Base-by-base conservation (phyloP, 1,140 invertebrate species). In the Neodiprion pinetum region DNA sequence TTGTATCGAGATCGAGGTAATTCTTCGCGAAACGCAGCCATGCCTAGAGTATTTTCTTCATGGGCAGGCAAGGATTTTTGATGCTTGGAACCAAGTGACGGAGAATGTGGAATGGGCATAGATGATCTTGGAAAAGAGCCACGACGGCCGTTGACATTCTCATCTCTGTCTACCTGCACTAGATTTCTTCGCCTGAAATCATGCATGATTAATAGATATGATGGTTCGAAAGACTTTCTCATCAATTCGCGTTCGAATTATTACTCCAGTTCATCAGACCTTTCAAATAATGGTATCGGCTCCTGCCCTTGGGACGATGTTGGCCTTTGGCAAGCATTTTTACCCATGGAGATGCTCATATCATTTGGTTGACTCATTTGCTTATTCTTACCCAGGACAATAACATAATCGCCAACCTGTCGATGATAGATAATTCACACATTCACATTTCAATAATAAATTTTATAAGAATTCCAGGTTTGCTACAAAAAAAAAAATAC, bases 101-200 rank as follows among this genome's bases (percentile, higher is more conserved):
- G 67, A 48, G 11, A 72, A 68, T 75, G 71, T 1, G 76, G 28
- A 71, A 72, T 81, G 67, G 73, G 77, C 53, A 74, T 69, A 23
- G 72, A 49, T n/a, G 79, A 80, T 50, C 78, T 79, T 28, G 89
- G 88, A 21, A 94, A 88, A 5, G 88, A 88, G 48, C 93, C 93
- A 81, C 92, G 89, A 70, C 90, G 90, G 12, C 93, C 93, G 87
- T 95, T 94, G 7, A 94, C 92, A 85, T 95, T 94, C 77, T 92
- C 92, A 84, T 94, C 93, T 83, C 88, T 88, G 82, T 94, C 92
- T 65, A 92, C 77, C 61, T 82, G 78, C 9, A 77, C 74, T 70
- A 74, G 69, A 67, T 74, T 85, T 67, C 71, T 85, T 76, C 80
- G 83, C 71, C 79, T 82, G 66, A 7, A 69, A 75, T 71, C n/a